Percentiles rank a stretch among this genome's conserved stretches.
Evolutionary conservation across 2,113 vertebrate species (phyloP).

Genomic region (Cryptotis parvus): DNA sequence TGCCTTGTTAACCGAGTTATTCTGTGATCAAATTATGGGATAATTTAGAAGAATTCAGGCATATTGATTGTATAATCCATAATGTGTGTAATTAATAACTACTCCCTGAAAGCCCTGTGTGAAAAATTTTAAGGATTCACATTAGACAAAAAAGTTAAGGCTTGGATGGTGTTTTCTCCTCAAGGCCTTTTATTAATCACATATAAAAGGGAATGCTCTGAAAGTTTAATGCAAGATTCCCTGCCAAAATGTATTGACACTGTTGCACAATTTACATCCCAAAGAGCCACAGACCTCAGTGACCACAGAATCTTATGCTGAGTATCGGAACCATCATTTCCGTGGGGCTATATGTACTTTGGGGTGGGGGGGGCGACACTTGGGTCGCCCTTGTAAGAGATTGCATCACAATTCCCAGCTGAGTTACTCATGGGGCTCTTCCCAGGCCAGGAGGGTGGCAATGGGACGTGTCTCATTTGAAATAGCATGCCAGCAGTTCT

Average conservation of each 20-base stretch:
- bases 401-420: background rate
- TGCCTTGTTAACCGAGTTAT: slow-evolving; percentile 80
- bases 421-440: background rate
- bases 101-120: slow-evolving; percentile 62
- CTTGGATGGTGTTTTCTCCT: slow-evolving; percentile 17
- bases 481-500: no score
- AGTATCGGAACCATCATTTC: background rate
- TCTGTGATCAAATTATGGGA: slow-evolving; percentile 78
- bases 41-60: slow-evolving; percentile 79
- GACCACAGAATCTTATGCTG: background rate
- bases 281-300: background rate
- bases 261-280: background rate
- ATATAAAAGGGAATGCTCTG: slow-evolving; percentile 22
- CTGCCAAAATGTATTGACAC: background rate
- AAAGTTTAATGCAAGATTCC: background rate
- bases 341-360: background rate
- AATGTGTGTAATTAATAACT: slow-evolving; percentile 80
- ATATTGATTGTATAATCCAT: slow-evolving; percentile 81
- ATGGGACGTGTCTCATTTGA: no score
- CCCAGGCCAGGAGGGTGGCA: background rate
- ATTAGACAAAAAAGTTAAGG: slow-evolving; percentile 56
- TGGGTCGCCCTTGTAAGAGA: background rate
- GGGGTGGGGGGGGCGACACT: no score
- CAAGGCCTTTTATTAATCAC: slow-evolving; percentile 50
- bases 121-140: slow-evolving; percentile 65